Evolutionary conservation across 1,140 invertebrate species (phyloP), one percentile per base, ranked within the genome.

Genomic region (Drosophila micromelanica): DNA sequence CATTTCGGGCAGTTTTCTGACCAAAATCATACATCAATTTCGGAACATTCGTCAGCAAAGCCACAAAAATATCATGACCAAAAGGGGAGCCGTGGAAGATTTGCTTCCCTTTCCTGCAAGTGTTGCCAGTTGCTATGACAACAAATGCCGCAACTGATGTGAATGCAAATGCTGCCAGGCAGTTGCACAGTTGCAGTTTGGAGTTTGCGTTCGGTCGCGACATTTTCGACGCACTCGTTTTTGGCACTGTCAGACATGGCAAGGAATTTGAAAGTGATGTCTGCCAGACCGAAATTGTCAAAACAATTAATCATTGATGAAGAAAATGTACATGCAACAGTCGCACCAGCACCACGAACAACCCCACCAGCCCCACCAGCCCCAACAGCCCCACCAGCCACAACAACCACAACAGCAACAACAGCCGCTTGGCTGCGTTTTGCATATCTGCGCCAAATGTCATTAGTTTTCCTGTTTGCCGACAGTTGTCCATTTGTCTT

Each of bases 291-390:
- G 72, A 87, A 80, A 84, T 89, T 87, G 84, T 87, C 84, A 89
- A 87, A 87, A 89, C 84, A 84, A 87, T 87, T 87, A 87, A 87
- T 87, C 84, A 87, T 89, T 87, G 84, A 87, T 89, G 84, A 84
- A 89, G 84, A 87, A 87, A 87, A 84, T 84, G 76, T 81, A 76
- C 60, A 63, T 76, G 73, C 73, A 72, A 57, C 51, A 42, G 55
- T 17, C 42, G 37, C 9, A 7, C 30, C 59, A 37, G 60, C 61
- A 63, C n/a, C 46, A 55, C 55, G 45, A 60, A 27, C 61, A 54
- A 32, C 43, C 57, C 38, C 67, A 55, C 3, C 11, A 17, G 4
- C 42, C 42, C 20, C 3, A 23, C 20, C 20, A 23, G 17, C 17
- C 17, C 1, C 17, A 17, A 17, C n/a, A 20, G 2, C 20, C 20